phyloP scores from a whole-genome alignment of 1,140 invertebrate genomes.

The Brachystomella parvula region DNA sequence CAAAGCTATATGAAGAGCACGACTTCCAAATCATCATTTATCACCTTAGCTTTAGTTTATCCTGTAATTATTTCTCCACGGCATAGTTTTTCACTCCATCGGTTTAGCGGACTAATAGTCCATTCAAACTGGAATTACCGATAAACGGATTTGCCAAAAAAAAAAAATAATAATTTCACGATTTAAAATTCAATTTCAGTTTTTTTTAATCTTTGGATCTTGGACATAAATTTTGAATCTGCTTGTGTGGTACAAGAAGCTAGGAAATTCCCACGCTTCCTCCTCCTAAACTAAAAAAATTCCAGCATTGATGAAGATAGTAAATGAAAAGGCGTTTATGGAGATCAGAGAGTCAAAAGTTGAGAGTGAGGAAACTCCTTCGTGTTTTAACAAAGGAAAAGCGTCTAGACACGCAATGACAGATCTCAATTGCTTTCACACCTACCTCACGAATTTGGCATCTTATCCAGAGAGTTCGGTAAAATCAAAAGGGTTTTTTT shows the following conservation, averaged over 20 bases:
- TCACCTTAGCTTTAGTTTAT: background rate
- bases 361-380: background rate
- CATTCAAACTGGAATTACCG: too few relatives aligned
- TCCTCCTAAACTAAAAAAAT: background rate
- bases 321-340: background rate
- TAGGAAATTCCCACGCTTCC: background rate
- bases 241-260: too few relatives aligned
- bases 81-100: too few relatives aligned
- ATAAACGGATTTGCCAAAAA: too few relatives aligned
- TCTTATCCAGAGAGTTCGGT: too few relatives aligned
- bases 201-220: too few relatives aligned
- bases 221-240: too few relatives aligned
- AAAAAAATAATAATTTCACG: too few relatives aligned
- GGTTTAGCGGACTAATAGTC: too few relatives aligned
- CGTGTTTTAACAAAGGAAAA: background rate
- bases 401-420: background rate
- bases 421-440: slow-evolving; percentile 11
- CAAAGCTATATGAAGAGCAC: background rate
- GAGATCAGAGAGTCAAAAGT: background rate
- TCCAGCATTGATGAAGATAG: background rate
- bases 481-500: too few relatives aligned
- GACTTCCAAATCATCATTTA: slow-evolving; percentile 9
- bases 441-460: slow-evolving; percentile 12
- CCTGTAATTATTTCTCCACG: too few relatives aligned
- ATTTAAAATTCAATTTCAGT: too few relatives aligned